Conservation (phyloP, 2,797 vertebrate species). For the Acanthurus tractus region DNA sequence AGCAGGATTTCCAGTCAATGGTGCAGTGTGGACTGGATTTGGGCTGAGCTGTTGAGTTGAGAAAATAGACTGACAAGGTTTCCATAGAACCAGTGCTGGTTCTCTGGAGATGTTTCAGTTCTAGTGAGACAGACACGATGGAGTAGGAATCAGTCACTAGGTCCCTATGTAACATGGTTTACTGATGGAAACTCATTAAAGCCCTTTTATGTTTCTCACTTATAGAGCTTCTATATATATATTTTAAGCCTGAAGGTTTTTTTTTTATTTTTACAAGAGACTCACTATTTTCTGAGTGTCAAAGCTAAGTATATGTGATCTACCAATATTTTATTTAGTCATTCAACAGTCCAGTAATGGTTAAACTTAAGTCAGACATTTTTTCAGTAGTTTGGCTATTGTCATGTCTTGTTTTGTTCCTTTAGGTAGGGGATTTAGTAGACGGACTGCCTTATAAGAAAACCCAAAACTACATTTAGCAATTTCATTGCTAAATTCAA, state of each 20-base stretch:
- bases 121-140: slow-evolving; percentile 15
- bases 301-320: neutral
- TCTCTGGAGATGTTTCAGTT: slow-evolving; percentile 29
- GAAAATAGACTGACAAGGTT: slow-evolving; percentile 13
- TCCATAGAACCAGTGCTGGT: slow-evolving; percentile 23
- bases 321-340: neutral
- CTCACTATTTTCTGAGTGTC: neutral
- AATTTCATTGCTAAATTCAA: neutral
- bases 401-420: neutral
- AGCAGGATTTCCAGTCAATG: slow-evolving; percentile 3
- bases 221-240: neutral
- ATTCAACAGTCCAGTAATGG: neutral
- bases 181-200: slow-evolving; percentile 14
- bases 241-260: too few species aligned
- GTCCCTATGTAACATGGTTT: neutral
- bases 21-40: slow-evolving; percentile 6
- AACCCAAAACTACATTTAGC: neutral
- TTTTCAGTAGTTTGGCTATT: slow-evolving; percentile 7
- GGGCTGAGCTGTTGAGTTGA: slow-evolving; percentile 6
- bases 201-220: slow-evolving; percentile 4
- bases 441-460: neutral
- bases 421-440: neutral
- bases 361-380: neutral
- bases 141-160: slow-evolving; percentile 21
- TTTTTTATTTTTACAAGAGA: neutral